Base-by-base conservation (phyloP, 2,113 vertebrate species). In the Ardeotis arabs region DNA sequence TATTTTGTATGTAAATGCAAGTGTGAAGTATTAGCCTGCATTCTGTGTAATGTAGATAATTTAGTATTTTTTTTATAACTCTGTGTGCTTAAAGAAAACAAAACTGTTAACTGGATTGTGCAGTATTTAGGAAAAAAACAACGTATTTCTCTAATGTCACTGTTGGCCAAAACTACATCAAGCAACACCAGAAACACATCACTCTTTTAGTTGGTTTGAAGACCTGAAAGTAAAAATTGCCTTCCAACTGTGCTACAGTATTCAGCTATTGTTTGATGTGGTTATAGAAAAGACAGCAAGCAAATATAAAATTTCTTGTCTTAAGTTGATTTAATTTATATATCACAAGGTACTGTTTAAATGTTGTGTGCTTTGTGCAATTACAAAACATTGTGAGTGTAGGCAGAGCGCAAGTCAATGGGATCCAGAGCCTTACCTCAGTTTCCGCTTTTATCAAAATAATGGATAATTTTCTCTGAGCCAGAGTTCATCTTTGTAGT, bases 401-500 rank as follows among this genome's bases (percentile, higher is more conserved):
- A 47, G 75, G 20, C 64, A 92, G 59, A 89, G 39, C 59, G 86
- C 50, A 37, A 67, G 47, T 53, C 53, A 37, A 2, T 69, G 92
- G 49, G 52, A 82, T 79, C 18, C 63, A 87, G 73, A 93, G 44
- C 56, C 68, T 83, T 75, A 60, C 78, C 74, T 86, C 55, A 41
- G 74, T 64, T 93, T 68, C 74, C 79, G 49, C n/a, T 86, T 95
- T 82, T 82, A 76, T 77, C 24, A 52, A 84, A 94, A 75, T 55
- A 73, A 56, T 41, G 28, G 60, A 18, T 96, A 45, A 45, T 93
- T 95, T 94, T 88, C 53, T 14, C 50, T 28, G 14, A 92, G 49
- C 63, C 41, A 15, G 62, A 70, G 66, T 96, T 95, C 72, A 69
- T 96, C 90, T 95, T 67, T 67, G n/a, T 88, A 27, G 86, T 88